phyloP scores from a whole-genome alignment of 1,140 invertebrate genomes.

The Tetramorium simillimum region DNA sequence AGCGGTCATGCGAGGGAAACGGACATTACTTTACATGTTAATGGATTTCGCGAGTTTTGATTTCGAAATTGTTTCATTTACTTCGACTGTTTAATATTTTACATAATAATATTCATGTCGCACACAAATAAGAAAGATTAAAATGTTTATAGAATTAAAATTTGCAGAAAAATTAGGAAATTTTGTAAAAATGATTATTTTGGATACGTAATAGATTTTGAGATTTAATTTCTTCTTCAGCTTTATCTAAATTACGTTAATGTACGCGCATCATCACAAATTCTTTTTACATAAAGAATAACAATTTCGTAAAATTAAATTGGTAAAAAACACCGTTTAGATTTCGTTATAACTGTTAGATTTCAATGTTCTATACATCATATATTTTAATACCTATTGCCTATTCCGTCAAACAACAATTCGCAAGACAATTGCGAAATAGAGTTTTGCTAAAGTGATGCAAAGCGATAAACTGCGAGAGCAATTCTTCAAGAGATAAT shows the following conservation, averaged over 20 bases:
- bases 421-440: background rate
- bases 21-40: background rate
- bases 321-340: background rate
- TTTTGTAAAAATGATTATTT: background rate
- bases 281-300: background rate
- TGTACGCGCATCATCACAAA: background rate
- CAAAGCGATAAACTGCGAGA: background rate
- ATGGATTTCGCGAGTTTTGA: background rate
- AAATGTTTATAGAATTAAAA: background rate
- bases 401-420: background rate
- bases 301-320: background rate
- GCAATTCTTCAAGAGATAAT: background rate
- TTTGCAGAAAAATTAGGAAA: background rate
- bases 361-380: background rate
- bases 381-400: background rate
- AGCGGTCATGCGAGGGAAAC: background rate
- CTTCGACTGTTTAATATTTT: background rate
- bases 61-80: background rate
- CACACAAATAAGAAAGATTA: background rate
- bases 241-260: background rate
- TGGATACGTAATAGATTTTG: background rate
- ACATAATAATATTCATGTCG: background rate
- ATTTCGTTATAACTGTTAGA: background rate
- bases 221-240: background rate
- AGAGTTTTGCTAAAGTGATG: background rate